Evolutionary conservation across 2,888 invertebrate genomes (phyloP).

Genomic region (Emmelina monodactyla): DNA sequence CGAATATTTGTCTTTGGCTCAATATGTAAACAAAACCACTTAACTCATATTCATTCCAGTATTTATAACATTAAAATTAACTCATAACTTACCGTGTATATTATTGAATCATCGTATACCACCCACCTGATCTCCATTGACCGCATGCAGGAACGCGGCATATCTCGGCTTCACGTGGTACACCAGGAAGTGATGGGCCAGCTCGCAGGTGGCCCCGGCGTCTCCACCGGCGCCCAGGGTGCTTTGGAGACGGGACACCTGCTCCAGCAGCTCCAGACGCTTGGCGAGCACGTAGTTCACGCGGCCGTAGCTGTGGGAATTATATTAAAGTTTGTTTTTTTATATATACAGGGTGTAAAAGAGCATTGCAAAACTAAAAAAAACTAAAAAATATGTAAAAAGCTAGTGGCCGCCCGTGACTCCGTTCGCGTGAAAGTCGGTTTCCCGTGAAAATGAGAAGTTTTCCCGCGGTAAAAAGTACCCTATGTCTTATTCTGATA

Average conservation of each 20-base stretch:
- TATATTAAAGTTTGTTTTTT: not conserved
- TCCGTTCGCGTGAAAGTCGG: too few relatives aligned
- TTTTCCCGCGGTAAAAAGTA: too few relatives aligned
- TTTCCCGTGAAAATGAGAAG: too few relatives aligned
- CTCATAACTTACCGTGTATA: too few relatives aligned
- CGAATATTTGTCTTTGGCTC: too few relatives aligned
- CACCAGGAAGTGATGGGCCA: conserved; percentile 96
- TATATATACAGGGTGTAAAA: not conserved
- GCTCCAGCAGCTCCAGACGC: conserved; percentile 85
- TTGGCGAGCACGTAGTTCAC: conserved; percentile 98
- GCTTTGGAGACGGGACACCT: conserved; percentile 88
- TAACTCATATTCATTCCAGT: too few relatives aligned
- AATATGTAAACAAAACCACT: too few relatives aligned
- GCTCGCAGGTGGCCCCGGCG: conserved; percentile 97
- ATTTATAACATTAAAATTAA: too few relatives aligned
- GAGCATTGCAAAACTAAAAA: not conserved
- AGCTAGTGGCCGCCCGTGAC: too few relatives aligned
- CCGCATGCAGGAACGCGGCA: conserved; percentile 80
- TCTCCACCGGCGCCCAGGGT: conserved; percentile 87
- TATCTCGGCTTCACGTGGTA: conserved; percentile 92
- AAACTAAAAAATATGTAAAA: not conserved
- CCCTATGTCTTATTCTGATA: too few relatives aligned
- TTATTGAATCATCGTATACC: too few relatives aligned
- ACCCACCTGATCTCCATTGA: conserved; percentile 31
- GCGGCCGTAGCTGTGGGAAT: conserved; percentile 89